Evolutionary conservation across 2,797 vertebrate genomes (phyloP), one percentile per base, ranked within the genome.

Genomic region (Siniperca scherzeri): DNA sequence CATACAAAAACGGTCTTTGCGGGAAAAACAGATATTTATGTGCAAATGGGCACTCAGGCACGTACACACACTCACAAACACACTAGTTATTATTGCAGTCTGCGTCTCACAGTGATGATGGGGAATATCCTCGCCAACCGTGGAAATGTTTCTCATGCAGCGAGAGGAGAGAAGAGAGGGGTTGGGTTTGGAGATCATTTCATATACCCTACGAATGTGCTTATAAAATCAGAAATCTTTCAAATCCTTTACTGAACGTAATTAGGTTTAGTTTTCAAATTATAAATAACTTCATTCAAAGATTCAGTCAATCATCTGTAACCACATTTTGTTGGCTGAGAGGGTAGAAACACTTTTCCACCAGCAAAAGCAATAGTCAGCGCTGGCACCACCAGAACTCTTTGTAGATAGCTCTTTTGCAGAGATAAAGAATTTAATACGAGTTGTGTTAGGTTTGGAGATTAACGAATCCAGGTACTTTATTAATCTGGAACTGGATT

Each of bases 21-120:
- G 62, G 72, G 74, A 80, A 65, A 86, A 85, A 85, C 57, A 74
- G 64, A 87, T 86, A 86, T 87, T 81, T 89, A 82, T 77, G 89
- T 82, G 56, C 53, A 77, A 81, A 75, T 69, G 46, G 78, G 66
- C 64, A 38, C 46, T 36, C 30, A n/a, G 46, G 38, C 77, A 82
- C 1, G 1, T 16, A 66, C 73, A 76, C 76, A 66, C 76, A 40
- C 56, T 65, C 78, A 25, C 67, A 70, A 56, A 77, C 61, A 77
- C 65, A 84, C 69, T 16, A 72, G 78, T 85, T 73, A 82, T 84
- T 87, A 89, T 1, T 77, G 36, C 70, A 70, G 77, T 66, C 80
- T 68, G 60, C 27, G 21, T 38, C 74, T 70, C 77, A 60, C 74
- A 68, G 57, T 74, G 85, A 87, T 80, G 85, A 85, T 75, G 84